phyloP scores from a whole-genome alignment of 92 coral and sea anemone genomes.

The Pocillopora grandis region DNA sequence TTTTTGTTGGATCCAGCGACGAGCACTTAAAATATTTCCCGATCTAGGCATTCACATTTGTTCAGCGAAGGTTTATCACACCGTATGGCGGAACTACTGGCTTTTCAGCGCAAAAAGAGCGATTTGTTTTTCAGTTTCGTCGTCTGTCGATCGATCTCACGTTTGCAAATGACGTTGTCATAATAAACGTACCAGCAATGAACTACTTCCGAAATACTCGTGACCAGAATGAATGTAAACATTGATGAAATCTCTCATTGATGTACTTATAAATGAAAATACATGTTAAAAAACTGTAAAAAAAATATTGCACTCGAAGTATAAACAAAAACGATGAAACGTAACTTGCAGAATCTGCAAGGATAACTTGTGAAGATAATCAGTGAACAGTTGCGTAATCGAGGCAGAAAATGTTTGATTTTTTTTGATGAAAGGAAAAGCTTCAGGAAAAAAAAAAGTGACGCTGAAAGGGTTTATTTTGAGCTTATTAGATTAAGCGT shows the following conservation, averaged over 20 bases:
- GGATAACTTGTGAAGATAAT: not conserved
- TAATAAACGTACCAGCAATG: not conserved
- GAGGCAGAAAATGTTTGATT: not conserved
- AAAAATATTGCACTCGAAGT: not conserved
- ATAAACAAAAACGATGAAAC: not conserved
- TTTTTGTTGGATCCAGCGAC: not conserved
- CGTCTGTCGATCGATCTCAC: slow-evolving; percentile 11
- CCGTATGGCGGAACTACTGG: not conserved
- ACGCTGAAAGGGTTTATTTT: slow-evolving; percentile 12
- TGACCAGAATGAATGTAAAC: slow-evolving; percentile 31
- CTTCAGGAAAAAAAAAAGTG: not conserved
- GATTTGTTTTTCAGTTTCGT: not conserved
- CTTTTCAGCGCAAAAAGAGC: slow-evolving; percentile 5
- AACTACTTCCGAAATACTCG: slow-evolving; percentile 29
- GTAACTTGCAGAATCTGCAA: not conserved
- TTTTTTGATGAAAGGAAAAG: not conserved
- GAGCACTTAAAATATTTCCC: not conserved
- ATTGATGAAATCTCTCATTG: not conserved
- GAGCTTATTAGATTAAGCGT: not conserved
- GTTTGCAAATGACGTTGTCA: slow-evolving; percentile 38
- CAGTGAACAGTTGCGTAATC: slow-evolving; percentile 1
- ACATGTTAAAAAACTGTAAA: not conserved
- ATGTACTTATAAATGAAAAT: slow-evolving; percentile 8
- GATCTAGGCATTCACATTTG: not conserved
- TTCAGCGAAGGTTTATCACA: not conserved